Base-by-base conservation (phyloP, 92 coral and sea anemone species). In the Bergia puertoricense region DNA sequence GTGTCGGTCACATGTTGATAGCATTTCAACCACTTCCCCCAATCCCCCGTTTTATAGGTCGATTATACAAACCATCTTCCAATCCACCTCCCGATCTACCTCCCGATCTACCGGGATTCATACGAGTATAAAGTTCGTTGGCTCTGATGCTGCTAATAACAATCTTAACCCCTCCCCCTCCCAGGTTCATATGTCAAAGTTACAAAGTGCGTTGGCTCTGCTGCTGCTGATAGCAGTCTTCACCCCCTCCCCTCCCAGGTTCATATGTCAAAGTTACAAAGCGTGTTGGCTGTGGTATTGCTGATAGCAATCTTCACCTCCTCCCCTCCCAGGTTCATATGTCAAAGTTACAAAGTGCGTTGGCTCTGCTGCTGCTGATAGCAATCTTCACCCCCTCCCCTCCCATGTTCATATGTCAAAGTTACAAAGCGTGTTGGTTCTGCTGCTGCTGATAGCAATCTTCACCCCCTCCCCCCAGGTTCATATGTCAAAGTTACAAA, bases 391-490 rank as follows among this genome's bases (percentile, higher is more conserved):
- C 65, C 6, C 96, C 5, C 94, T 22, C 2, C 9, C 15, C 18
- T 4, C 18, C 8, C 44, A 4, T 7, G 20, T 46, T 56, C 89
- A 92, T 38, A 85, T 77, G 75, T 94, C 92, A 74, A 89, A 93
- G 91, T 93, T 97, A 74, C 99, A 97, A 51, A 97, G 88, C n/a
- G 99, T 94, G 86, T 97, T 97, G 15, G 98, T 94, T 20, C 95
- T 93, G 37, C 92, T 90, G 83, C 95, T 97, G 85, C 98, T 93
- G n/a, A 97, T 92, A 3, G 99, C 97, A 48, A 95, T 97, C 88
- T 97, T 98, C 5, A 97, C 99, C 45, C 92, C 99, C 69, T 98
- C 99, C 5, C 96, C 15, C n/a, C 30, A 65, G 71, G 50, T 9
- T 80, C 89, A 93, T 13, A 79, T 81, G 65, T 93, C 90, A 67